Evolutionary conservation across 2,113 vertebrate species (phyloP).

Genomic region (Planiliza haematocheilus): DNA sequence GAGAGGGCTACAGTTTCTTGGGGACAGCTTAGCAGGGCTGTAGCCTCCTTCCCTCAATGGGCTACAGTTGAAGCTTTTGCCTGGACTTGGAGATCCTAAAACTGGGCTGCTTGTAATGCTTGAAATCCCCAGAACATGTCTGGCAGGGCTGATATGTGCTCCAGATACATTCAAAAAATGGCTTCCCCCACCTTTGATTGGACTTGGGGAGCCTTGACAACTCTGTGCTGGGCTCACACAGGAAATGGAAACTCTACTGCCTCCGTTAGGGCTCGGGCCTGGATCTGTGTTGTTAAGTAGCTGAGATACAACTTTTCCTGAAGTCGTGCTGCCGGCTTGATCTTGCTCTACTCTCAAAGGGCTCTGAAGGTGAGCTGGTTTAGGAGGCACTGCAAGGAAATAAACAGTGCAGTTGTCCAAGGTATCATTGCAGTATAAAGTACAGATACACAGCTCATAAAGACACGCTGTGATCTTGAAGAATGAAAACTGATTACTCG

Average conservation of each 20-base stretch:
- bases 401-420: background rate
- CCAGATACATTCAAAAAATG: conserved; percentile 24
- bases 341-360: conserved; percentile 13
- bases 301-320: background rate
- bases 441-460: too few relatives aligned
- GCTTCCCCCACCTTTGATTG: background rate
- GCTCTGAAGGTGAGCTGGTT: conserved; percentile 61
- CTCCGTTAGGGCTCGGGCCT: conserved; percentile 23
- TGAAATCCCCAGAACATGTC: conserved; percentile 12
- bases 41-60: conserved; percentile 38
- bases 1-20: conserved; percentile 43
- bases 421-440: too few relatives aligned
- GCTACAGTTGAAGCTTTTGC: conserved; percentile 46
- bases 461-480: too few relatives aligned
- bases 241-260: background rate
- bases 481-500: too few relatives aligned
- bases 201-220: conserved; percentile 30
- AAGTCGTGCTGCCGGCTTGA: conserved; percentile 4
- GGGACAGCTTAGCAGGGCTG: conserved; percentile 57
- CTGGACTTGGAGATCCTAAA: conserved; percentile 56
- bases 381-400: conserved; percentile 49
- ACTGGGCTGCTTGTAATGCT: conserved; percentile 23
- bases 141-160: conserved; percentile 19
- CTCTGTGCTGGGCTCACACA: conserved; percentile 14
- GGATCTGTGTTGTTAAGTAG: background rate